These are phyloP conservation scores for Candoia aspera DNA, from an alignment of 2,113 vertebrate species.

Conservation along the genomic window DNA sequence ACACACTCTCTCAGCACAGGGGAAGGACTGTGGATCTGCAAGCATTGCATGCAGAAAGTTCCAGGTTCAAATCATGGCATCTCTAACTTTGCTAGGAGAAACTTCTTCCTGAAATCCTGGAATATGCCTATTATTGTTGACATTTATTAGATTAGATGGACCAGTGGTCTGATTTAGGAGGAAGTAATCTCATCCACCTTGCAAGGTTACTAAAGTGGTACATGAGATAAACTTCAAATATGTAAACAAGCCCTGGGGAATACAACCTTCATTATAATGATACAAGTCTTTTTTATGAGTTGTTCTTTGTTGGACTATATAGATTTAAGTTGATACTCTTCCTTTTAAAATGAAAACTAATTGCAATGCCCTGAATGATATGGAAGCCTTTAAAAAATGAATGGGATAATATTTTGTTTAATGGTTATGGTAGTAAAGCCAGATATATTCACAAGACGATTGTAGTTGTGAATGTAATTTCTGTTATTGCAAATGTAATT, in stretches of 20 bases:
- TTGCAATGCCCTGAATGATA: slow-evolving; percentile 8
- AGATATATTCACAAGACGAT: slow-evolving; percentile 34
- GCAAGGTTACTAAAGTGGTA: neutral
- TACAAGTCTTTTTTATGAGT: neutral
- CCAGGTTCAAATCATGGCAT: neutral
- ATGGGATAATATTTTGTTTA: slow-evolving; percentile 6
- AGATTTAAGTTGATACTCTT: slow-evolving; percentile 1
- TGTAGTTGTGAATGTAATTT: slow-evolving; percentile 40
- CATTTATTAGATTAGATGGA: neutral
- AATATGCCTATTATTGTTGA: neutral
- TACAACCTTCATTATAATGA: neutral
- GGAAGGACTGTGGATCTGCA: neutral
- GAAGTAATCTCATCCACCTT: neutral
- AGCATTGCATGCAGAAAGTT: neutral
- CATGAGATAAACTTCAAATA: neutral
- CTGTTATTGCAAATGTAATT: neutral
- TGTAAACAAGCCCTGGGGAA: neutral
- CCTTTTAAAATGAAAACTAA: slow-evolving; percentile 17
- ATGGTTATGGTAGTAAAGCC: slow-evolving; percentile 21
- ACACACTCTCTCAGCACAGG: neutral
- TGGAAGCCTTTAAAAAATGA: slow-evolving; percentile 32
- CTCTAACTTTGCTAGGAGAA: neutral
- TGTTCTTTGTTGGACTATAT: neutral
- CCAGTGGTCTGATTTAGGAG: neutral
- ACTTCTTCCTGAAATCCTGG: neutral